A percentile compares a stretch with the other conserved stretches of the same genome.
These are phyloP conservation scores for Trachops cirrhosus DNA, from an alignment of 2,797 vertebrate species.

Conservation along the genomic window DNA sequence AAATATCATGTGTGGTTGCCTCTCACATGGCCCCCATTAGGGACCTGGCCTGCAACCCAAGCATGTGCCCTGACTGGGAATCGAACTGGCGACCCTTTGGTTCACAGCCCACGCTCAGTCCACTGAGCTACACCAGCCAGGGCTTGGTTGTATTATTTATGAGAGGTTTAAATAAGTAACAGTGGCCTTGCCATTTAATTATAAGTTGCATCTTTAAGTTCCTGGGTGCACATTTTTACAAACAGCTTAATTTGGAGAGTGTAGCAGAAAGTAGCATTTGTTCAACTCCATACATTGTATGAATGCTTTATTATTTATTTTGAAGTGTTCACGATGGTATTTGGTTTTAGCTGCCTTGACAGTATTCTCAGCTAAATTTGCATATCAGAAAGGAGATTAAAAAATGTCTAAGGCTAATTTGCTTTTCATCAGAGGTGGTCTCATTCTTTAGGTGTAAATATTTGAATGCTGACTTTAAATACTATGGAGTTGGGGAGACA, in stretches of 20 bases:
- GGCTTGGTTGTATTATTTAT: neutral
- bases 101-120: too few species aligned
- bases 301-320: neutral
- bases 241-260: conserved; percentile 1
- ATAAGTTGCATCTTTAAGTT: neutral
- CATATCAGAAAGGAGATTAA: neutral
- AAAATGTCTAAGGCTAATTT: neutral
- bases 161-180: neutral
- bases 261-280: neutral
- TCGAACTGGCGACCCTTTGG: too few species aligned
- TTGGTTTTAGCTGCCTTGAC: neutral
- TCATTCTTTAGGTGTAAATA: neutral
- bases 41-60: too few species aligned
- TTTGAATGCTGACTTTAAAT: neutral
- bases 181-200: neutral
- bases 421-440: neutral
- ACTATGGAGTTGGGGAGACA: neutral
- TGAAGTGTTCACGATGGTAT: neutral
- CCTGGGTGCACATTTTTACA: neutral
- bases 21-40: too few species aligned
- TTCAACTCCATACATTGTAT: conserved; percentile 2
- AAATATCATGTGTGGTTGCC: too few species aligned
- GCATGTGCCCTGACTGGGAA: too few species aligned
- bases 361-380: neutral
- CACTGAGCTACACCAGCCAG: too few species aligned